These are phyloP conservation scores for Calycopis cecrops DNA, from an alignment of 1,140 invertebrate species.

Conservation along the genomic window DNA sequence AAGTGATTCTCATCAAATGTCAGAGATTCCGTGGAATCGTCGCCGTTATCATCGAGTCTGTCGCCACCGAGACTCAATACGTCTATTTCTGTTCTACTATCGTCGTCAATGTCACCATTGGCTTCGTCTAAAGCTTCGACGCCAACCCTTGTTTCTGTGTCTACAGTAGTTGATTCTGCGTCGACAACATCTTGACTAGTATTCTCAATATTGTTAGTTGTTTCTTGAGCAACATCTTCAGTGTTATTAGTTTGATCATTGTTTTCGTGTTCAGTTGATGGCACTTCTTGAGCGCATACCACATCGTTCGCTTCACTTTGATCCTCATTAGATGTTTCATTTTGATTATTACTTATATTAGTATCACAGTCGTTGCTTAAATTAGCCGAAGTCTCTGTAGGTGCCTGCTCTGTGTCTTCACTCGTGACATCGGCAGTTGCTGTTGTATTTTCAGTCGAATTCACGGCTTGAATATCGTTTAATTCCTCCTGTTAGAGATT, in stretches of 20 bases:
- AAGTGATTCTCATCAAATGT: constrained; percentile 70
- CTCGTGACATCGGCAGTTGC: constrained; percentile 48
- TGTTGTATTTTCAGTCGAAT: constrained; percentile 47
- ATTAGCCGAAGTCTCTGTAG: constrained; percentile 39
- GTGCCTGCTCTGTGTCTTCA: constrained; percentile 29
- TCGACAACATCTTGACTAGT: constrained; percentile 48
- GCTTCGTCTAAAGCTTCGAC: constrained; percentile 23
- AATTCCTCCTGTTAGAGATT: constrained; percentile 64
- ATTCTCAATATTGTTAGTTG: constrained; percentile 31
- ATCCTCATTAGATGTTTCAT: constrained; percentile 29
- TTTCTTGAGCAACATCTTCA: constrained; percentile 34
- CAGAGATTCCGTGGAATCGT: constrained; percentile 40
- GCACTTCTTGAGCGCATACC: constrained; percentile 45
- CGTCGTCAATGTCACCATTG: constrained; percentile 24
- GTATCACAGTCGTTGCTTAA: constrained; percentile 69
- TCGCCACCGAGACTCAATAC: constrained; percentile 28
- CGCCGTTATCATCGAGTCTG: constrained; percentile 30
- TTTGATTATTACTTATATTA: constrained; percentile 54
- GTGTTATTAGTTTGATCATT: constrained; percentile 27
- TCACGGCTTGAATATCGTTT: constrained; percentile 53
- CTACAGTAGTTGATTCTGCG: constrained; percentile 20
- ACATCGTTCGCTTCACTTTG: constrained; percentile 53
- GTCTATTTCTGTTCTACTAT: constrained; percentile 27
- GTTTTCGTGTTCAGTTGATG: constrained; percentile 18
- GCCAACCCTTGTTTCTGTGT: constrained; percentile 22